Base-by-base conservation (phyloP, 1,140 invertebrate genomes). In the Formica exsecta region DNA sequence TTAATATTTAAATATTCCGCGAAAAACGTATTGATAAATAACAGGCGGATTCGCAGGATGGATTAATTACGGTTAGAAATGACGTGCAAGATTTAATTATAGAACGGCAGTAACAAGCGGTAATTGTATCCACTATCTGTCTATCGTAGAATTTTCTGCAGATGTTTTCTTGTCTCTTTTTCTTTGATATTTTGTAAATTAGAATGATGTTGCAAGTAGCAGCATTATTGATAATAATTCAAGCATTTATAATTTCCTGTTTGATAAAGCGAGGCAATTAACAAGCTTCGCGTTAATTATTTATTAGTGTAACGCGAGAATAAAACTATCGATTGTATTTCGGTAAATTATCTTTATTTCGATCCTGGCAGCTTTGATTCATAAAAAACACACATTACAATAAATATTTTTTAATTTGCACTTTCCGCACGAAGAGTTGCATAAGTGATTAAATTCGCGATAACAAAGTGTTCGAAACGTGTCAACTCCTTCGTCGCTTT, bases 201-300 rank as follows among this genome's bases (percentile, higher is more conserved):
- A 16, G 22, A 41, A 68, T 44, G 11, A 7, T 38, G 16, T 44
- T 68, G 36, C 32, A 22, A 22, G 9, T n/a, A 16, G 41, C 16
- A 68, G 32, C 36, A 9, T 68, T 22, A 41, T 68, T 9, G 51
- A 9, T 29, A 29, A 1, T 19, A 75, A 75, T 61, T 75, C 54
- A 29, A 32, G 11, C 19, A 25, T 51, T 51, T 51, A 3, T 51
- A 51, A 51, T 51, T 51, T 51, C 16, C 5, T 19, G 32, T 3
- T 1, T 32, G 32, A 29, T 19, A 75, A 75, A 36, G 32, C 32
- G 54, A 19, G 9, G 32, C 8, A 59, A 75, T 59, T 75, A 75
- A 75, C 54, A 54, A 22, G 57, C 32, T 75, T 61, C 4, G n/a
- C 32, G 44, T 32, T 80, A 59, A 80, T 68, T 70, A 54, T 57